Conservation (phyloP, 2,888 invertebrate genomes). For the Lomographa bimaculata region DNA sequence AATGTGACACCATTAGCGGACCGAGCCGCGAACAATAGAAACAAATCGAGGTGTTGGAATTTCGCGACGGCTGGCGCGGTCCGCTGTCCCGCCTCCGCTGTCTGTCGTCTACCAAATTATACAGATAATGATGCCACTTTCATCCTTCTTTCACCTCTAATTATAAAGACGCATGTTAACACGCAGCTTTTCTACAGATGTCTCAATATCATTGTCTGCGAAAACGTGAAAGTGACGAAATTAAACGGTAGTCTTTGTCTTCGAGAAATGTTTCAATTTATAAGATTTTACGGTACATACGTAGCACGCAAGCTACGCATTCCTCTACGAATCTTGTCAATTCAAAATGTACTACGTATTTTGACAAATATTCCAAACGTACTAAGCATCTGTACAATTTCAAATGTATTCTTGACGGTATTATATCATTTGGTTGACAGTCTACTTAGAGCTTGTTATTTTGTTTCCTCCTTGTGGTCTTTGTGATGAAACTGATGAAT, state of each 20-base stretch:
- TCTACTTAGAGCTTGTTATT: constrained; percentile 7
- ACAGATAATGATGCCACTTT: constrained; percentile 10
- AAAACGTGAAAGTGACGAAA: constrained; percentile 3
- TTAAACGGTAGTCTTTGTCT: too few relatives aligned
- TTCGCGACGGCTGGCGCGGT: constrained; percentile 54
- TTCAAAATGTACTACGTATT: too few relatives aligned
- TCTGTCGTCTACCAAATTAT: constrained; percentile 28
- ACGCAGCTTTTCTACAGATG: neutral
- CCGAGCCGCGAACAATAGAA: constrained; percentile 62
- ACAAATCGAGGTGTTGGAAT: constrained; percentile 63
- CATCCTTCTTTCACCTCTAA: constrained; percentile 7
- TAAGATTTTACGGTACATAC: constrained; percentile 3
- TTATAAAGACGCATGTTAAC: constrained; percentile 8
- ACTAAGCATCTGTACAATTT: constrained; percentile 4
- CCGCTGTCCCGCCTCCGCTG: constrained; percentile 26
- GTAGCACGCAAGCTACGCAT: constrained; percentile 8
- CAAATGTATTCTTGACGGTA: neutral
- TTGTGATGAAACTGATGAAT: too few relatives aligned
- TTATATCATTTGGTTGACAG: neutral
- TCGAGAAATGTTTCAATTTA: constrained; percentile 10
- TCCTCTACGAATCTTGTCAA: too few relatives aligned
- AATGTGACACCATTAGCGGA: constrained; percentile 78
- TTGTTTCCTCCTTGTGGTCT: constrained; percentile 9
- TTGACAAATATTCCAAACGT: too few relatives aligned
- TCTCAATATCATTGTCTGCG: constrained; percentile 2